phyloP scores from a whole-genome alignment of 2,888 invertebrate species.

The Cylindroiulus punctatus region DNA sequence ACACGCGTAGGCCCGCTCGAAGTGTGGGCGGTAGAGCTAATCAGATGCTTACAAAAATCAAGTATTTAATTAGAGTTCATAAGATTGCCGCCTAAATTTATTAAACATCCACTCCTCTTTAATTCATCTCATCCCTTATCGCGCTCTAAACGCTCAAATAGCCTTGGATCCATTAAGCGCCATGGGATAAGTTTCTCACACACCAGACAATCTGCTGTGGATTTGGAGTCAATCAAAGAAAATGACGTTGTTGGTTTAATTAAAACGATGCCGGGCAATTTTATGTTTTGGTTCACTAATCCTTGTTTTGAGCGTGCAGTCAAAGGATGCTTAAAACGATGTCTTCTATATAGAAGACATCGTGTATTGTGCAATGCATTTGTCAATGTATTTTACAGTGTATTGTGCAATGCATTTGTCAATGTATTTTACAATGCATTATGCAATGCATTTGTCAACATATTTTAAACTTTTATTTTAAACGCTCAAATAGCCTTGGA shows the following conservation, averaged over 20 bases:
- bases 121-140: not conserved
- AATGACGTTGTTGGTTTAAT: too few species aligned
- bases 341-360: too few species aligned
- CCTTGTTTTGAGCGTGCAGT: too few species aligned
- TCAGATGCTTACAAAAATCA: not conserved
- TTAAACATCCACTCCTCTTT: not conserved
- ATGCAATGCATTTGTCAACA: too few species aligned
- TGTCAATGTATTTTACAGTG: too few species aligned
- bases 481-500: not conserved
- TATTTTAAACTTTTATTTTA: too few species aligned
- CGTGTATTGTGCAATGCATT: too few species aligned
- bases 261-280: too few species aligned
- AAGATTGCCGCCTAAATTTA: slow-evolving; percentile 14
- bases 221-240: not conserved
- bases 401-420: too few species aligned
- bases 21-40: not conserved
- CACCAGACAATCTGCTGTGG: not conserved
- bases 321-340: too few species aligned
- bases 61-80: slow-evolving; percentile 40
- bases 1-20: not conserved
- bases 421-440: too few species aligned
- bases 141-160: not conserved
- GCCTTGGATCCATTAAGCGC: not conserved
- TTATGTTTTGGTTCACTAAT: too few species aligned
- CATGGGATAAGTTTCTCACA: not conserved